Conservation (phyloP, 2,888 invertebrate species). For the Agrenia bidenticulata region DNA sequence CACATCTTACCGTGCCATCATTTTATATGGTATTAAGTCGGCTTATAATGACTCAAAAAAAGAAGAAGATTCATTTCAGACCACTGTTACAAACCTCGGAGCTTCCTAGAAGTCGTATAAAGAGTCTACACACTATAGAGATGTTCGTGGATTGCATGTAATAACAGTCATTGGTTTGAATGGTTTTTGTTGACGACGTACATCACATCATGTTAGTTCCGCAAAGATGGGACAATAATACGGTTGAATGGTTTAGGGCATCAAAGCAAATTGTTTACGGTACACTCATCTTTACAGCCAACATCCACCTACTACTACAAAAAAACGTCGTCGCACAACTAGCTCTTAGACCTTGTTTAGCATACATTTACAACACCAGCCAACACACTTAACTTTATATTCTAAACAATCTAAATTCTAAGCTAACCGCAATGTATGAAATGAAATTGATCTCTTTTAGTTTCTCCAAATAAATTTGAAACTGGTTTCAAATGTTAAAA, state of each 20-base stretch:
- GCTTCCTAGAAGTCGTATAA: not conserved
- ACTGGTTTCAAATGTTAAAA: not conserved
- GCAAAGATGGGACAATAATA: conserved; percentile 12
- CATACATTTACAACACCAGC: not conserved
- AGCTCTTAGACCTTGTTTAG: not conserved
- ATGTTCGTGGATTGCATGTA: not conserved
- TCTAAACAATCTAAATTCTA: not conserved
- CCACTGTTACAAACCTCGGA: conserved; percentile 1
- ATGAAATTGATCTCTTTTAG: not conserved
- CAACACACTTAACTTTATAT: not conserved
- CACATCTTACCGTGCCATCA: not conserved
- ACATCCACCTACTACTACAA: not conserved
- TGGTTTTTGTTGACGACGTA: not conserved
- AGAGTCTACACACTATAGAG: not conserved
- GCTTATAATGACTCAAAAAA: conserved; percentile 1
- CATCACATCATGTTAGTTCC: conserved; percentile 4
- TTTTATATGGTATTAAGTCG: not conserved
- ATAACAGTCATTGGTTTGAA: not conserved
- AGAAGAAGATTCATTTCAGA: not conserved
- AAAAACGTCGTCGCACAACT: not conserved
- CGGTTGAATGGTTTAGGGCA: conserved; percentile 6
- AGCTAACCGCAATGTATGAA: not conserved
- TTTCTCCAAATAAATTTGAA: conserved; percentile 5
- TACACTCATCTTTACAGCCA: not conserved
- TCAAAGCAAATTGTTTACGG: conserved; percentile 5